phyloP scores from a whole-genome alignment of 2,113 vertebrate species.

The Ammodramus savannarum region DNA sequence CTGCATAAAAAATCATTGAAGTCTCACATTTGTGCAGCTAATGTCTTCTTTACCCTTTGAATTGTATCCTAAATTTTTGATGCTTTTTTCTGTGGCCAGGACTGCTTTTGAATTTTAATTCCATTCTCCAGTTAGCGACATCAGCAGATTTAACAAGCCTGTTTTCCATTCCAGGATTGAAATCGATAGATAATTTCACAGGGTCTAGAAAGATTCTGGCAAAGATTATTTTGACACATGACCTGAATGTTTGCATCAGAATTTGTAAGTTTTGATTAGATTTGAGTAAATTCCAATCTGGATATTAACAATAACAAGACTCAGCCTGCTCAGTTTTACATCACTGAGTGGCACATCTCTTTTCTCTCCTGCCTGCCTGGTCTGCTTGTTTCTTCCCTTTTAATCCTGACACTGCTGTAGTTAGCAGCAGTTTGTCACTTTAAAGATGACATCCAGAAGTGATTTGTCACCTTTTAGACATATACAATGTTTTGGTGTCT shows the following conservation, averaged over 20 bases:
- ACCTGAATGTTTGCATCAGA: slow-evolving; percentile 1
- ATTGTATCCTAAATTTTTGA: not conserved
- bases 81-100: not conserved
- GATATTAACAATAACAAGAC: not conserved
- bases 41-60: not conserved
- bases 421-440: not conserved
- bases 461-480: not conserved
- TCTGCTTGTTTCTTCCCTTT: not conserved
- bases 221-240: not conserved
- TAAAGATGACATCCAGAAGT: not conserved
- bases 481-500: not conserved
- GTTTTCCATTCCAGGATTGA: not conserved
- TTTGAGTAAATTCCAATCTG: not conserved
- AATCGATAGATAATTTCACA: slow-evolving; percentile 26
- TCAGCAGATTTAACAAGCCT: slow-evolving; percentile 25
- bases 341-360: not conserved
- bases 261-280: not conserved
- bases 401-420: not conserved
- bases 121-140: not conserved
- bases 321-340: accelerated
- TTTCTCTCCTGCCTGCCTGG: not conserved
- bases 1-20: not conserved
- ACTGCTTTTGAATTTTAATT: slow-evolving; percentile 33
- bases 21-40: not conserved
- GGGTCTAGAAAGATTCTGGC: not conserved